Base-by-base conservation (phyloP, 2,888 invertebrate genomes). In the Drosophila meridiana region DNA sequence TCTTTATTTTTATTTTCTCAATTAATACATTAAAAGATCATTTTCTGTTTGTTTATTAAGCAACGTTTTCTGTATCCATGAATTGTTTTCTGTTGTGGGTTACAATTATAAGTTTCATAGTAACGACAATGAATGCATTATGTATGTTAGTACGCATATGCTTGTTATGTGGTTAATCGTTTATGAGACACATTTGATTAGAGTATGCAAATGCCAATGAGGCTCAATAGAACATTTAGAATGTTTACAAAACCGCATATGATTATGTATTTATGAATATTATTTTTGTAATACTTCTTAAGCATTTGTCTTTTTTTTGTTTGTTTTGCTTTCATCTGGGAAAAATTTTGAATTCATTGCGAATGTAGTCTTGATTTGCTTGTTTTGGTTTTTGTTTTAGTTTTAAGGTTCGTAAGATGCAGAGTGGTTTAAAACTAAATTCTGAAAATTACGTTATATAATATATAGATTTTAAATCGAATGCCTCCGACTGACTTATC, bases 221-320 rank as follows among this genome's bases (percentile, higher is more conserved):
- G 90, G 87, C 89, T 83, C 78, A 60, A 74, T 78, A 62, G 62
- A 89, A 85, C 85, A 85, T 85, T 85, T 88, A 74, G 38, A 85
- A 85, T 85, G 85, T 78, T 73, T 88, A 83, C 90, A 87, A 90
- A 83, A 85, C 84, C 87, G 81, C 87, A 52, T 20, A 80, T 81
- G 85, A 85, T 90, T 90, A 86, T 88, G 87, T 52, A 20, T 77
- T 72, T 48, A 68, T 78, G 73, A 81, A 77, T 76, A 71, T 79
- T 76, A 71, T 79, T 73, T 84, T 77, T 83, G 52, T 82, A 83
- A 89, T 89, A 86, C 83, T 87, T 87, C 73, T 78, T 76, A 90
- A 88, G 87, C 86, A 83, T 88, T 87, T 89, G 89, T 86, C 81
- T 89, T 85, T 78, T 89, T 85, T 89, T 85, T 78, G 87, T 85